Evolutionary conservation across 2,888 invertebrate genomes (phyloP).

Genomic region (Isotomurus palustris): DNA sequence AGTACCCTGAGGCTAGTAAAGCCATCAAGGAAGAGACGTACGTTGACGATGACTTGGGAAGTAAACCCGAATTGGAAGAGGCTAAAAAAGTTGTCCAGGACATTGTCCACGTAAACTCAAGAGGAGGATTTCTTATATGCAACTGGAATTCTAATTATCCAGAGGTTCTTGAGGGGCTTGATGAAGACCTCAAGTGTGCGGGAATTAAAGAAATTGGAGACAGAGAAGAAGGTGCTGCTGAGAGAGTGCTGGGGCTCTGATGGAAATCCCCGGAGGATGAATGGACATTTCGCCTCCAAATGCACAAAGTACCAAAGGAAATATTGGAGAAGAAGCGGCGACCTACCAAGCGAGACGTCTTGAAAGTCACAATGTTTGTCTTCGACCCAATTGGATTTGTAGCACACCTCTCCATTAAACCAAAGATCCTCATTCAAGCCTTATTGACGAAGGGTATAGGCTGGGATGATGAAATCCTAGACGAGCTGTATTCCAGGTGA

Average conservation of each 20-base stretch:
- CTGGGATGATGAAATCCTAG: neutral
- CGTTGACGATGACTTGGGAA: neutral
- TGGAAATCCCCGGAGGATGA: too few relatives aligned
- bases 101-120: neutral
- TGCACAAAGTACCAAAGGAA: neutral
- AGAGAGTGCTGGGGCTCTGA: neutral
- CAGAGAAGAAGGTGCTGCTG: neutral
- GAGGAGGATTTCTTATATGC: neutral
- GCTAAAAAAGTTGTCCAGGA: neutral
- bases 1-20: too few relatives aligned
- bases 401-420: neutral
- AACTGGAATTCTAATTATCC: neutral
- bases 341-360: neutral
- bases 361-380: neutral
- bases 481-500: neutral
- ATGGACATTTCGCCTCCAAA: too few relatives aligned
- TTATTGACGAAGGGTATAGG: conserved; percentile 1
- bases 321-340: neutral
- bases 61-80: neutral
- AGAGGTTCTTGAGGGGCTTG: conserved; percentile 4
- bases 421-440: conserved; percentile 11
- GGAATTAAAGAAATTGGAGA: neutral
- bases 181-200: neutral
- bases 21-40: too few relatives aligned
- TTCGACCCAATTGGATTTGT: neutral